A percentile compares a stretch with the other conserved stretches of the same genome.
These are phyloP conservation scores for Cremastinae sp. DNA, from an alignment of 2,888 invertebrate species.

Conservation along the genomic window DNA sequence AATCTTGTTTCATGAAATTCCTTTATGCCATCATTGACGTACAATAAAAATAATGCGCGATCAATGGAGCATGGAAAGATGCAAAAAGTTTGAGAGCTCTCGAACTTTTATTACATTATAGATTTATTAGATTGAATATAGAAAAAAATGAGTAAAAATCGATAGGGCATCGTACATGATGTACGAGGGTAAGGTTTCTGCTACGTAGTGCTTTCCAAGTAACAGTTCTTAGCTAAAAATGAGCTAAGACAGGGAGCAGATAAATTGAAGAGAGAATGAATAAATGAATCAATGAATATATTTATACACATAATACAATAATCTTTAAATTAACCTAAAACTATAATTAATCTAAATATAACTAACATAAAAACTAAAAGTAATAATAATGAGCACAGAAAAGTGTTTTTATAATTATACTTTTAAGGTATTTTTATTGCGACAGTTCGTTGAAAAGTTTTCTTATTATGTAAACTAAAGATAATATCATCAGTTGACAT, in stretches of 20 bases:
- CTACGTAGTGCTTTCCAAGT: background rate
- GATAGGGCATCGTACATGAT: conserved; percentile 19
- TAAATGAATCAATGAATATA: too few species aligned
- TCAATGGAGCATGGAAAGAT: background rate
- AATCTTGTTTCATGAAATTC: background rate
- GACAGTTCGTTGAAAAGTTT: too few species aligned
- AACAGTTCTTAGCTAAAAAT: conserved; percentile 21
- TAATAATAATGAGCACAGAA: too few species aligned
- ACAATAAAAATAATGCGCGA: background rate
- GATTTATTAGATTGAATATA: conserved; percentile 7
- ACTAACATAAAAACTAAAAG: too few species aligned
- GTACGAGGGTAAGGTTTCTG: conserved; percentile 12
- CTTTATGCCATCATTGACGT: background rate
- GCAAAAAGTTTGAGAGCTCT: background rate
- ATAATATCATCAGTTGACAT: too few species aligned
- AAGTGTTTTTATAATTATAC: too few species aligned
- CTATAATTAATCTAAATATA: too few species aligned
- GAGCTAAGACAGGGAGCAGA: conserved; percentile 5
- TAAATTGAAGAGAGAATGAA: conserved; percentile 20
- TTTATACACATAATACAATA: too few species aligned
- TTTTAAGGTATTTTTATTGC: too few species aligned
- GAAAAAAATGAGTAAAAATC: conserved; percentile 19
- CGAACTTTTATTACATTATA: conserved; percentile 22
- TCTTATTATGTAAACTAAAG: too few species aligned
- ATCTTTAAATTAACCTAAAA: too few species aligned